A percentile compares a stretch with the other conserved stretches of the same genome.
phyloP scores from a whole-genome alignment of 92 coral and sea anemone genomes.

The Zoanthus solanderi region DNA sequence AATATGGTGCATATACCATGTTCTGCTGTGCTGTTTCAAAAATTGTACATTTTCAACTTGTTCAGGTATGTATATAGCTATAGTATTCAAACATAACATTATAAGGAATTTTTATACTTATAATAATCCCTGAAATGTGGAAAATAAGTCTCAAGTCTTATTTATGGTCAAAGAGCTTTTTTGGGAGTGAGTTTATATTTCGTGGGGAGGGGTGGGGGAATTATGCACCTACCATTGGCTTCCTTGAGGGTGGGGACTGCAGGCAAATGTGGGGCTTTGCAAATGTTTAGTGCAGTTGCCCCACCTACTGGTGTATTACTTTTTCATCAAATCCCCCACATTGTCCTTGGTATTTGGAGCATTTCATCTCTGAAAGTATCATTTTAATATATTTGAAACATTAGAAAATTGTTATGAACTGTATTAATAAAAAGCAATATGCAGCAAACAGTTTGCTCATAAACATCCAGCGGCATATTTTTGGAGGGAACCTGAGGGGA shows the following conservation, averaged over 20 bases:
- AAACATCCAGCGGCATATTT: neutral
- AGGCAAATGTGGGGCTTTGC: conserved; percentile 6
- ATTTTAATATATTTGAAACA: neutral
- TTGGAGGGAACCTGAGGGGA: neutral
- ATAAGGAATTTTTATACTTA: neutral
- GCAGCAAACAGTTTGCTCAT: neutral
- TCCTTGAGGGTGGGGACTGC: conserved; percentile 1
- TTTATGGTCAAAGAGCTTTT: neutral
- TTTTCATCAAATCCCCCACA: conserved; percentile 6
- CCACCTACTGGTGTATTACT: neutral
- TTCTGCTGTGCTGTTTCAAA: conserved; percentile 10
- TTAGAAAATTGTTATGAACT: neutral
- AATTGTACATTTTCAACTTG: conserved; percentile 16
- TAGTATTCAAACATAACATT: neutral
- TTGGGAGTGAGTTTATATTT: neutral
- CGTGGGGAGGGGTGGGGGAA: neutral
- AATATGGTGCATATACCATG: conserved; percentile 31
- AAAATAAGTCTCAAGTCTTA: conserved; percentile 9
- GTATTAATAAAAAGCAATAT: neutral
- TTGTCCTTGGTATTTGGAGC: neutral
- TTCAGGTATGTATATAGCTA: conserved; percentile 11
- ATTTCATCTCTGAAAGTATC: neutral
- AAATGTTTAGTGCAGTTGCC: neutral
- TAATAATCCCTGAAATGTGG: neutral
- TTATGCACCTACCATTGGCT: neutral